Evolutionary conservation across 2,888 invertebrate species (phyloP), one percentile per base, ranked within the genome.

Genomic region (Lasioglossum vierecki): DNA sequence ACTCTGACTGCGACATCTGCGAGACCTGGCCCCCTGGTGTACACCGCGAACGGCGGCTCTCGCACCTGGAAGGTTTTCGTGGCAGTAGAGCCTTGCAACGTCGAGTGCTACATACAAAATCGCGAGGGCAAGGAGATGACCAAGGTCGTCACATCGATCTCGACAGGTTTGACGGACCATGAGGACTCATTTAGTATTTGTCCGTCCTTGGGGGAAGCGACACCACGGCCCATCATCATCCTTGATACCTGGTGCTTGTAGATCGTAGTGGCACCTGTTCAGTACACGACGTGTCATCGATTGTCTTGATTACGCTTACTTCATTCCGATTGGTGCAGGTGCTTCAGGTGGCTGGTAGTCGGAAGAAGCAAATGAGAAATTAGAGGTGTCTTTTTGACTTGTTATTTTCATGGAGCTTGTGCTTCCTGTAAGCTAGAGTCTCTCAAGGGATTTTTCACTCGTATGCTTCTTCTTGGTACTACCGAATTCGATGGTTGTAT

Each of bases 31-130:
- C 90, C 90, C 1, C 60, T 90, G 39, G 71, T 87, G 35, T 78
- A 76, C 60, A 93, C 90, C 13, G 41, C 74, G 11, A 86, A 87
- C 15, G 93, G 93, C 76, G 92, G 91, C 13, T 82, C 79, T 49
- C 93, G 93, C 53, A 85, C 90, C 15, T 95, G 94, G 94, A 90
- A 89, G 86, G 92, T 94, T 81, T 93, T 94, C 79, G 94, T 95
- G 75, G 94, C 94, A 11, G 39, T 78, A 49, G 87, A 89, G 75
- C 92, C 93, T 2, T 92, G 90, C 89, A 88, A 89, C 83, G 91
- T 93, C 82, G 92, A 93, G 53, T 94, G 94, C 88, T 82, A 91
- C 82, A 88, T 94, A 78, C 53, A 86, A 87, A 92, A 93, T 86
- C 88, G 57, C 35, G 82, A 77, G 46, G 92, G 92, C 73, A 92